Evolutionary conservation across 1,140 invertebrate genomes (phyloP), one percentile per base, ranked within the genome.

Genomic region (Anastrepha obliqua): DNA sequence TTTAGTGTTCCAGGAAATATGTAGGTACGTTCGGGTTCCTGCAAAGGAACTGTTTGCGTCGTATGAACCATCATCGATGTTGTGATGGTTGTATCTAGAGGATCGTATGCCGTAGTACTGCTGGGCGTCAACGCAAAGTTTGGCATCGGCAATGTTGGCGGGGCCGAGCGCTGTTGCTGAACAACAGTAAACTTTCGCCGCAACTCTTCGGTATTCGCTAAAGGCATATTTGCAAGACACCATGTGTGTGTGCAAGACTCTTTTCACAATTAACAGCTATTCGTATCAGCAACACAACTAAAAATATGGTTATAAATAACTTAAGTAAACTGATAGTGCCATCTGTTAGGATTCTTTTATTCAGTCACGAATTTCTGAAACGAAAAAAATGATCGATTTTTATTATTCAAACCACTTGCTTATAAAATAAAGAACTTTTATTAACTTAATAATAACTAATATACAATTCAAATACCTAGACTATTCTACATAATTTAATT

Each of bases 11-110:
- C 91, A 81, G 95, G 94, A 93, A 95, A 95, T 86, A 95, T 91
- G 89, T 95, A 95, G 5, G 95, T 95, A 87, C 95, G 94, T 90
- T 95, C 95, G 87, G 95, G 95, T 87, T 94, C 95, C 13, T 87
- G 87, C 9, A 88, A 20, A 15, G 55, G 59, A 58, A 87, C 39
- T 29, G 58, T 13, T 86, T 55, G 59, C 15, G 60, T 59, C 65
- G 74, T 47, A 87, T 67, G 81, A 29, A 55, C n/a, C 64, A 65
- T 65, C 64, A 29, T 65, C 70, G 87, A 65, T 62, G 59, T 58
- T 5, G 44, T 87, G 20, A 17, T 70, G 44, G 62, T 81, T 86
- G 78, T 86, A 65, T 86, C 47, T 85, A 87, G 42, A 39, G 86
- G 81, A 78, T 81, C 62, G 78, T 70, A 86, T 17, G 81, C 51